Conservation (phyloP, 2,888 invertebrate species). For the Scotopteryx bipunctaria region DNA sequence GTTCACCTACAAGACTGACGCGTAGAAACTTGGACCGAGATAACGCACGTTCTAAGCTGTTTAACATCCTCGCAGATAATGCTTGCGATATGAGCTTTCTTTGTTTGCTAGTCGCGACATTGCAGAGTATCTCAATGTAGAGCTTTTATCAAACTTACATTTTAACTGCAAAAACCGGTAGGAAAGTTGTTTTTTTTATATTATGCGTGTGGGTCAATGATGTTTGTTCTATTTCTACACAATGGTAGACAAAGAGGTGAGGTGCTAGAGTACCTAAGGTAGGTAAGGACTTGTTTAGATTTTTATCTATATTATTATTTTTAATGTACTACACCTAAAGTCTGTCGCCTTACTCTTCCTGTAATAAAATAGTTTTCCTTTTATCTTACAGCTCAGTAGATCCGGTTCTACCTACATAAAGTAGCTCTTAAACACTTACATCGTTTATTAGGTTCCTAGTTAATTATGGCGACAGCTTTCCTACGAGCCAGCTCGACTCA, state of each 20-base stretch:
- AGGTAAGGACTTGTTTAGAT: too few species aligned
- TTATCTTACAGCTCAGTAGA: not conserved
- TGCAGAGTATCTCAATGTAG: too few species aligned
- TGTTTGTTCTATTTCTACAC: too few species aligned
- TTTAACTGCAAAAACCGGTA: not conserved
- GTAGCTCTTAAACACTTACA: constrained; percentile 1
- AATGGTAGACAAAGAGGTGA: too few species aligned
- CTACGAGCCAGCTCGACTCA: constrained; percentile 62
- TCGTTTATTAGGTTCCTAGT: constrained; percentile 23
- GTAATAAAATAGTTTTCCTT: too few species aligned
- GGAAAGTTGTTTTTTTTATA: too few species aligned
- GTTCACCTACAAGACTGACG: constrained; percentile 47
- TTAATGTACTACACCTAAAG: too few species aligned
- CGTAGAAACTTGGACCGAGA: constrained; percentile 40
- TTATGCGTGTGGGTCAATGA: too few species aligned
- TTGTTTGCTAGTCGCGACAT: constrained; percentile 6
- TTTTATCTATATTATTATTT: too few species aligned
- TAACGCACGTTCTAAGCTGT: constrained; percentile 19
- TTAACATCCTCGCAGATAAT: constrained; percentile 24
- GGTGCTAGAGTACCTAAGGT: too few species aligned
- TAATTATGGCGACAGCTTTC: constrained; percentile 48
- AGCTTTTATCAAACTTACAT: not conserved
- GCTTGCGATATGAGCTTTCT: constrained; percentile 12
- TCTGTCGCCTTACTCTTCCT: too few species aligned
- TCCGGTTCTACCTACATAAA: not conserved